phyloP scores from a whole-genome alignment of 1,140 invertebrate species.

The Mya arenaria region DNA sequence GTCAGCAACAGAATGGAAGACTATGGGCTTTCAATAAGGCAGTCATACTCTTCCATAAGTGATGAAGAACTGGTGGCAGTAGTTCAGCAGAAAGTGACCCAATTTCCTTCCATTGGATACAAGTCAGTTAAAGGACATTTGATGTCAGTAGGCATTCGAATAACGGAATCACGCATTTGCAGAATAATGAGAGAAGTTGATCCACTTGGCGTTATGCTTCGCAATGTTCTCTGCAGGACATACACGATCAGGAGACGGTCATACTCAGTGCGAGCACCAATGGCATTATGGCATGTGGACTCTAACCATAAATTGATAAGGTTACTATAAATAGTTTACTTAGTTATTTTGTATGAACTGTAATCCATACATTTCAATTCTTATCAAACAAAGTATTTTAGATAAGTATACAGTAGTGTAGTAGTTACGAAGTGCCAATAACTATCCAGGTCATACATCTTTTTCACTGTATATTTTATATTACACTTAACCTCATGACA shows the following conservation, averaged over 20 bases:
- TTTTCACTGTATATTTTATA: too few species aligned
- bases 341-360: too few species aligned
- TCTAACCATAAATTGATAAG: constrained; percentile 30
- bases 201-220: constrained; percentile 30
- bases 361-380: too few species aligned
- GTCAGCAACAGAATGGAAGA: constrained; percentile 29
- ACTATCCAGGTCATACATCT: too few species aligned
- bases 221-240: constrained; percentile 34
- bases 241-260: constrained; percentile 22
- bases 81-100: background rate
- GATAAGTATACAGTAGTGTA: too few species aligned
- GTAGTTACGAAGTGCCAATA: too few species aligned
- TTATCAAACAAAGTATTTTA: too few species aligned
- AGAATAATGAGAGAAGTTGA: constrained; percentile 24
- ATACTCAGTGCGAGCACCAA: constrained; percentile 29
- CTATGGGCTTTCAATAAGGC: constrained; percentile 21
- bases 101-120: constrained; percentile 21
- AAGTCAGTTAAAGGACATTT: constrained; percentile 10
- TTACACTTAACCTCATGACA: too few species aligned
- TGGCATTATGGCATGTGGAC: constrained; percentile 29
- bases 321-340: too few species aligned
- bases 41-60: constrained; percentile 34
- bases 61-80: constrained; percentile 25
- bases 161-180: constrained; percentile 6
- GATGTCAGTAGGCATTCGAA: constrained; percentile 7